A percentile compares a stretch with the other conserved stretches of the same genome.
phyloP scores from a whole-genome alignment of 2,797 vertebrate species.

The Vireo griseus region DNA sequence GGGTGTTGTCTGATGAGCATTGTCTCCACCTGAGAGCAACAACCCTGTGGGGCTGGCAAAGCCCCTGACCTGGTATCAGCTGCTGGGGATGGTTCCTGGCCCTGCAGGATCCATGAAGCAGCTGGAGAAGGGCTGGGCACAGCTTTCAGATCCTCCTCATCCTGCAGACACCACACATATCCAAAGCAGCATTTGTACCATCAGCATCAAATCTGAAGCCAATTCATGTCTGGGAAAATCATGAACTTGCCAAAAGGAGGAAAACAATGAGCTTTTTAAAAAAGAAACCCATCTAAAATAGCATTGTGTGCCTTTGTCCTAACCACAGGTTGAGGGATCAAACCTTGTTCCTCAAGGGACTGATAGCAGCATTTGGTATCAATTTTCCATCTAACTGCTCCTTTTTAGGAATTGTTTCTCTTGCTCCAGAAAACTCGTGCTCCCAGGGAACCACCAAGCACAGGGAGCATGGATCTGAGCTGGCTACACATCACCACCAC shows the following conservation, averaged over 20 bases:
- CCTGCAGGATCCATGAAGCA: background rate
- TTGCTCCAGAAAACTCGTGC: background rate
- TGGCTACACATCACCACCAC: rapidly evolving
- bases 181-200: background rate
- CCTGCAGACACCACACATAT: rapidly evolving
- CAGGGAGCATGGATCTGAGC: background rate
- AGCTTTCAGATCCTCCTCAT: background rate
- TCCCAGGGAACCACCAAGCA: background rate
- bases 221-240: background rate
- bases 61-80: rapidly evolving
- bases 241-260: background rate
- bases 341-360: background rate
- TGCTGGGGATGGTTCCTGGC: background rate
- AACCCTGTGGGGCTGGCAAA: background rate
- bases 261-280: background rate
- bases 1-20: background rate
- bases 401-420: constrained; percentile 47
- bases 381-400: constrained; percentile 21
- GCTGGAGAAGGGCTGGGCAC: background rate
- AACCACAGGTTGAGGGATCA: background rate
- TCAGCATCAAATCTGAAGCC: background rate
- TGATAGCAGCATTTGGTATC: constrained; percentile 17
- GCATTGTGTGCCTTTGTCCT: background rate
- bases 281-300: background rate
- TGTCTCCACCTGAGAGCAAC: rapidly evolving